phyloP scores from a whole-genome alignment of 2,113 vertebrate genomes.

The Albula glossodonta region DNA sequence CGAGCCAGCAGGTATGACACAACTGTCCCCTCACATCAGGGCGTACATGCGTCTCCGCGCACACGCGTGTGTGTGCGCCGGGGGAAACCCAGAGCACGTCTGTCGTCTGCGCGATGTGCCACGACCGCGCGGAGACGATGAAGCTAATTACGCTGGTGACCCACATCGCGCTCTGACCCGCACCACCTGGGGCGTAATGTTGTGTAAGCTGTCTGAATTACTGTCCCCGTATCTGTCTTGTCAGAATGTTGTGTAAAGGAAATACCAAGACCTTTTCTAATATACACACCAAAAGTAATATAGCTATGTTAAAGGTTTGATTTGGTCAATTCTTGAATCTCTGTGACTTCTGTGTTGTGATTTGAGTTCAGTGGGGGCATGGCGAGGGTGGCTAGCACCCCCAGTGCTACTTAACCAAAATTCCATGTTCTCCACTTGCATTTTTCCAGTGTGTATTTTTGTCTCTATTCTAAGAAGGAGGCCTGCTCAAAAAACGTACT shows the following conservation, averaged over 20 bases:
- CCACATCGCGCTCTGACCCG: neutral
- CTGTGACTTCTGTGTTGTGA: neutral
- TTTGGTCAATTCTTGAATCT: neutral
- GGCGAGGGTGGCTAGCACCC: too few species aligned
- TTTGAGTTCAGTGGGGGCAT: neutral
- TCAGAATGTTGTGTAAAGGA: neutral
- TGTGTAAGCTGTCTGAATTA: neutral
- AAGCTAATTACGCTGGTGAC: constrained; percentile 13
- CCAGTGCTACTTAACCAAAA: neutral
- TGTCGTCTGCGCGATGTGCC: neutral
- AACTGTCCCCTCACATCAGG: constrained; percentile 15
- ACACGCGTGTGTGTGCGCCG: neutral
- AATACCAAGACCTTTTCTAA: neutral
- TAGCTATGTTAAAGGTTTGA: neutral
- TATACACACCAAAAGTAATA: neutral
- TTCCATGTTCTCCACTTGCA: neutral
- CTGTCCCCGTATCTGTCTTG: neutral
- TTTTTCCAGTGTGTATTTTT: neutral
- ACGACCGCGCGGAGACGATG: neutral
- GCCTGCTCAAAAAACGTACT: neutral
- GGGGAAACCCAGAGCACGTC: neutral
- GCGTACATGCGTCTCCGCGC: constrained; percentile 6
- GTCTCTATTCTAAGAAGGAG: neutral
- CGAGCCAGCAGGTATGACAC: constrained; percentile 24
- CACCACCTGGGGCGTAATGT: neutral